Evolutionary conservation across 2,797 vertebrate genomes (phyloP), one percentile per base, ranked within the genome.

Genomic region (Hafferia zeledoni): DNA sequence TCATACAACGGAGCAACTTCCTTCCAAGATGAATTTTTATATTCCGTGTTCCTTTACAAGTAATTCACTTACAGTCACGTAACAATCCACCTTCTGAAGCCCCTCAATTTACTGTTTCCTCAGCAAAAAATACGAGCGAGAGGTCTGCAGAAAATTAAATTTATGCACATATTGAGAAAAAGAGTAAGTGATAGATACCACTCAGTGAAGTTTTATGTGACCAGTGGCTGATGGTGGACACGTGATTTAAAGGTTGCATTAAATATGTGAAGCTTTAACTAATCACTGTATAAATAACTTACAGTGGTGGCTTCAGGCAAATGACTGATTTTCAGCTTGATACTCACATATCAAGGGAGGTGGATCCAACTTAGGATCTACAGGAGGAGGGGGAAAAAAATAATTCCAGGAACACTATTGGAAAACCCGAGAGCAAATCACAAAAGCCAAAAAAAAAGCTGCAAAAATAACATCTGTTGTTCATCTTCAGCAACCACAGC

Each of bases 241-340:
- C 4, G 35, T 92, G 93, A 96, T 96, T 96, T 96, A 96, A 95
- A 89, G 65, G 39, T 27, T 89, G 91, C 60, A 82, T 92, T 93
- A 95, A 88, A 71, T 37, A 93, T 10, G 72, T 80, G 92, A 95
- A 90, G 89, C 49, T 92, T 94, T 90, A 89, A 88, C 94, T 96
- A 96, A 97, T 94, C 87, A 44, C 61, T 80, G 69, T 63, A 87
- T 96, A 92, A 96, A 96, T 95, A 96, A 96, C 81, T 78, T 83
- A 55, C 6, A 57, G 72, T 0, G 12, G 65, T 81, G 80, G 68
- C 83, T 85, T 79, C 24, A n/a, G 65, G 77, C 57, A 90, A 74
- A 63, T 0, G 1, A 67, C 47, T 47, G 53, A 82, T 41, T 47
- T 61, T 56, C 50, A n/a, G 67, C 11, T 71, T 60, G 44, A 50